Base-by-base conservation (phyloP, 1,140 invertebrate species). In the Drosophila lacertosa region DNA sequence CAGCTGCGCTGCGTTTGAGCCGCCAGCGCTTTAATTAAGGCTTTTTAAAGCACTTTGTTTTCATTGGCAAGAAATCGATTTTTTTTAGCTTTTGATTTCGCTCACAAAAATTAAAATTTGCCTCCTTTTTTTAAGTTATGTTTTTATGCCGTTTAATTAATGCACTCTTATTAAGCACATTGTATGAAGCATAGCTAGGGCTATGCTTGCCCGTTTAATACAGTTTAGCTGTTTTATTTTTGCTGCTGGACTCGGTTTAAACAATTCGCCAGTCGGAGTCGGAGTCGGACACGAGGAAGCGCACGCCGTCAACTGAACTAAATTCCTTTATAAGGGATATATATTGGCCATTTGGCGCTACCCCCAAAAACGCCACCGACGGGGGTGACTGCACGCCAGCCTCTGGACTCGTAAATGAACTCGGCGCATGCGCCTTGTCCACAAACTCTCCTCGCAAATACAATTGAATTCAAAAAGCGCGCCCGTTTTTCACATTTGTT, bases 301-400 rank as follows among this genome's bases (percentile, higher is more conserved):
- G 77, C 77, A 81, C 77, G 82, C 82, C 81, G 77, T 77, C 81
- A 84, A 86, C 81, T 84, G 81, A 77, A 86, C 82, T 74, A 88
- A 88, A 86, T 86, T 86, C 81, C 82, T 80, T 81, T 67, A 88
- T 70, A 81, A 65, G 71, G 68, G 70, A 64, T 67, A 59, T 69
- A 65, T 55, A 59, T 69, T 63, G 66, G 42, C 40, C 57, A 62
- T 48, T 62, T 53, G 37, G 63, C 44, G 33, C 37, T 51, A 57
- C 53, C 68, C 66, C 59, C 39, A 24, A 54, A 53, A 40, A 22
- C 3, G n/a, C 10, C 20, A 6, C 15, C 37, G 3, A 63, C 5
- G 59, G 63, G 76, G 79, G 74, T 74, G 60, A 58, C 44, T 73
- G 15, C 15, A n/a, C 3, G 22, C 24, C 24, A 37, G 24, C 32